These are phyloP conservation scores for Onychomys leucogaster DNA, from an alignment of 2,797 vertebrate genomes.

Conservation along the genomic window DNA sequence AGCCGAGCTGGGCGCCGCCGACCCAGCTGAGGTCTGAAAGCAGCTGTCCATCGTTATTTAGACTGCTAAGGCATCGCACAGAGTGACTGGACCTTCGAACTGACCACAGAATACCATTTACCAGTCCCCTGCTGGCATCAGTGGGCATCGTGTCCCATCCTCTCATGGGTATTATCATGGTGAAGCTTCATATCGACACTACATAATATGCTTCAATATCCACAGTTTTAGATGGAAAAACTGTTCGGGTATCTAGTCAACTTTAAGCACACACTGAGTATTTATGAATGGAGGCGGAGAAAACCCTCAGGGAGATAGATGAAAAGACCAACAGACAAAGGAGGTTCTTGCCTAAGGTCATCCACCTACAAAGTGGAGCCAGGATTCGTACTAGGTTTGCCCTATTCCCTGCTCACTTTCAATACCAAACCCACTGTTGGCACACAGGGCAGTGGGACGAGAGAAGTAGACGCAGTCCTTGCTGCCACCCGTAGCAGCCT, in stretches of 20 bases:
- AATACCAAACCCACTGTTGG: background rate
- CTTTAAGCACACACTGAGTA: background rate
- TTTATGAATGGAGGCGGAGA: background rate
- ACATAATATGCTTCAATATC: background rate
- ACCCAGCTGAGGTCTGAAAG: background rate
- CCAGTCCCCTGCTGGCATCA: rapidly evolving
- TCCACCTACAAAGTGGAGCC: rapidly evolving
- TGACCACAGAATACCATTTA: background rate
- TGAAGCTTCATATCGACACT: background rate
- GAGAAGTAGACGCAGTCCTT: background rate
- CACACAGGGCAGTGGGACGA: background rate
- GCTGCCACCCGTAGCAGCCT: background rate
- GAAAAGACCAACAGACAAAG: background rate
- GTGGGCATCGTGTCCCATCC: too few species aligned
- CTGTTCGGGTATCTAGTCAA: rapidly evolving
- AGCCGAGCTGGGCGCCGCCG: background rate
- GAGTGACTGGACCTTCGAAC: background rate
- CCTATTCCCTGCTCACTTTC: background rate
- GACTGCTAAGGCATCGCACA: background rate
- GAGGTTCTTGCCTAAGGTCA: background rate
- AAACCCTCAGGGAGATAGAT: background rate
- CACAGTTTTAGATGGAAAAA: background rate
- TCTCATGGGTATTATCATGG: background rate
- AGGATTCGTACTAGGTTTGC: background rate
- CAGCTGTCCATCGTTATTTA: background rate